Base-by-base conservation (phyloP, 30 jellyfish, hydroid and myxozoan species). In the Cassiopea xamachana region DNA sequence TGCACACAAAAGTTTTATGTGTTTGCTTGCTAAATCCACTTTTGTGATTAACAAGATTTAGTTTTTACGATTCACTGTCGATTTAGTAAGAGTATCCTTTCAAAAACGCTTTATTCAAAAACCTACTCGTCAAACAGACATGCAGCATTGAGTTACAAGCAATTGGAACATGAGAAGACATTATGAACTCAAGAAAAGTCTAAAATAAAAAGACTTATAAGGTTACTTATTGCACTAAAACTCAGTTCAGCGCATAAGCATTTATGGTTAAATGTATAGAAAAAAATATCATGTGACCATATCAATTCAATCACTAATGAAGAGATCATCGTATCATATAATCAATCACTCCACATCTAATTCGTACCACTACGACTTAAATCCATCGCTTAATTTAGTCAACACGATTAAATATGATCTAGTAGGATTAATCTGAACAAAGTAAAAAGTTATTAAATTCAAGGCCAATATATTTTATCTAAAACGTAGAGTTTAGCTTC, bases 21-120 rank as follows among this genome's bases (percentile, higher is more conserved):
- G 60, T 82, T 82, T 82, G 90, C 83, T 64, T 48, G 83, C 68
- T 47, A 61, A 82, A 82, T 67, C 90, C 90, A 82, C 43, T 62
- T 78, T 68, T 82, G 5, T 55, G 62, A 19, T 71, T 82, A 39
- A 79, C 2, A 69, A 46, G 80, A 79, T 80, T 82, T 48, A 68
- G 19, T 46, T 64, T 67, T 6, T 55, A 67, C 39, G 67, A 82
- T 82, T 82, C 49, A 79, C 45, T 19, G 74, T 79, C 77, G 55
- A 59, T 46, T 46, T 75, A 16, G 67, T 27, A 59, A 75, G 68
- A 7, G 67, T 7, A 75, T 64, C 8, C 74, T 13, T 64, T 64
- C 6, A 14, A 59, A 64, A 64, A 64, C 19, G 15, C 12, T 55
- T 55, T 10, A 55, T 55, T 10, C 15, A 64, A 64, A 27, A 14